These are phyloP conservation scores for Hydrophis major DNA, from an alignment of 2,797 vertebrate species.

Conservation along the genomic window DNA sequence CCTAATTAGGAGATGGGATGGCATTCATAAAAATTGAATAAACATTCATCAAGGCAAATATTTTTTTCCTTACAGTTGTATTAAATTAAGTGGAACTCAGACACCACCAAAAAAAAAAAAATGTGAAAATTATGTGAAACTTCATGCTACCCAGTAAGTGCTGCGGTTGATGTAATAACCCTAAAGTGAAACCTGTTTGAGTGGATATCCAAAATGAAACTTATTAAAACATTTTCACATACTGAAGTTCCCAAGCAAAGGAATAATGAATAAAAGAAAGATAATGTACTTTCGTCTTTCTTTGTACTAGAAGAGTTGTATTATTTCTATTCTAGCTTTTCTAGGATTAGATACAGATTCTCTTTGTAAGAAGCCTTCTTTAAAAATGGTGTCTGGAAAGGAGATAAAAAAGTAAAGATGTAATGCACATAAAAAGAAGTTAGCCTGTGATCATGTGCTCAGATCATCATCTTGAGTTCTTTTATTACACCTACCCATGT, in stretches of 20 bases:
- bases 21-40: not conserved
- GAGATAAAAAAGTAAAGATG: not conserved
- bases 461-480: not conserved
- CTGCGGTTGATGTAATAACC: not conserved
- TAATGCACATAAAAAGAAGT: not conserved
- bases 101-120: not conserved
- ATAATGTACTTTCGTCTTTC: not conserved
- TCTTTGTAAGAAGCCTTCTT: not conserved
- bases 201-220: not conserved
- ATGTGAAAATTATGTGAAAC: not conserved
- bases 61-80: not conserved
- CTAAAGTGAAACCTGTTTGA: not conserved
- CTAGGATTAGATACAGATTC: not conserved
- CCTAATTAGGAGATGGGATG: not conserved
- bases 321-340: not conserved
- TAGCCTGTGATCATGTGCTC: not conserved
- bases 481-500: not conserved
- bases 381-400: not conserved
- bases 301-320: conserved; percentile 9
- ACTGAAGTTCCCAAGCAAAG: not conserved
- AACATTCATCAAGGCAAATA: not conserved
- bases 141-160: not conserved
- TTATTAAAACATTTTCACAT: not conserved
- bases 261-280: not conserved
- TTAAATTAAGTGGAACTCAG: not conserved